Conservation (phyloP, 1,140 invertebrate genomes). For the Pygmarrhopalites habei region DNA sequence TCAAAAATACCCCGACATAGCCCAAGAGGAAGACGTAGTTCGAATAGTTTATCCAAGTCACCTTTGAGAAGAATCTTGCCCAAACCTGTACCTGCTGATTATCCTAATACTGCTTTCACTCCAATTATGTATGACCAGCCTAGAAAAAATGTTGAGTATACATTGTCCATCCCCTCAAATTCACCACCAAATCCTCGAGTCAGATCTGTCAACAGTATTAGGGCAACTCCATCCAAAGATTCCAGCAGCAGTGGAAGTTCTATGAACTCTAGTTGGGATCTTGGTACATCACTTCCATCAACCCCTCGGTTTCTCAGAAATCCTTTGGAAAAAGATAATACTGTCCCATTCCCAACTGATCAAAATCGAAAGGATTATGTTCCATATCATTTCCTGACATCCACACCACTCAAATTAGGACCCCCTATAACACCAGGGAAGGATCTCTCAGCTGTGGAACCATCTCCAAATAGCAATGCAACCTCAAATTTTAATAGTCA, state of each 20-base stretch:
- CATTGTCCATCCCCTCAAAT: conserved; percentile 1
- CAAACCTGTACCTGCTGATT: conserved; percentile 9
- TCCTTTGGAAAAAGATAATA: no score
- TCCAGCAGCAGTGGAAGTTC: background rate
- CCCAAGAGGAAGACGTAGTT: no score
- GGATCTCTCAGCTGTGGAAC: background rate
- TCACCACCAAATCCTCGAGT: no score
- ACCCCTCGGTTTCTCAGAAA: no score
- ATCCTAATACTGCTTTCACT: background rate
- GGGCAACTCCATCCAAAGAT: background rate
- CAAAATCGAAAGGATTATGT: background rate
- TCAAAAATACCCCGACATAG: no score
- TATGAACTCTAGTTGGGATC: no score
- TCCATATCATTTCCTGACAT: background rate
- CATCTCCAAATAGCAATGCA: background rate
- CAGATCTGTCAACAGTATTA: background rate
- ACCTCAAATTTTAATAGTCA: background rate
- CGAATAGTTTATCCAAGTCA: no score
- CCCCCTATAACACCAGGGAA: conserved; percentile 16
- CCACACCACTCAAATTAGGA: conserved; percentile 14
- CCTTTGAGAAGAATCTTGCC: conserved; percentile 15
- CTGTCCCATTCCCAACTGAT: background rate
- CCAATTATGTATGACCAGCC: background rate
- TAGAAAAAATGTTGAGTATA: background rate
- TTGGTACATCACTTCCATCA: no score